These are phyloP conservation scores for Hirtodrosophila trivittata DNA, from an alignment of 2,888 invertebrate species.

Conservation along the genomic window DNA sequence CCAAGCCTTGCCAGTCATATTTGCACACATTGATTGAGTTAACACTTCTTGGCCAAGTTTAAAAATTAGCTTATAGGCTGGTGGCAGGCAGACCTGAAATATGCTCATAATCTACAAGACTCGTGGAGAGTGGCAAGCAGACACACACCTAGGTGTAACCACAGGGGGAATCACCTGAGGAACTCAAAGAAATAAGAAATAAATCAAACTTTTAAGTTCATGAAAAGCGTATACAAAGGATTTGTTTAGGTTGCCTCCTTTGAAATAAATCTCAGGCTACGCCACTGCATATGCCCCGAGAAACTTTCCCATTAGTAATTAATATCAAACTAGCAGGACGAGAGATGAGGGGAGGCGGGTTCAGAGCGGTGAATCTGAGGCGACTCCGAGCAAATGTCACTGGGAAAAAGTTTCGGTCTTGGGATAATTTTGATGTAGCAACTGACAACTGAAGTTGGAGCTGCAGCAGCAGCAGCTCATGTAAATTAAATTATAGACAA, in stretches of 20 bases:
- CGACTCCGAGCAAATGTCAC: slow-evolving; percentile 41
- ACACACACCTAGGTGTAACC: too few species aligned
- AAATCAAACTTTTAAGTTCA: slow-evolving; percentile 6
- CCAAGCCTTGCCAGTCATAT: slow-evolving; percentile 30
- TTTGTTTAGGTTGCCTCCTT: background rate
- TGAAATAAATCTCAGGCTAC: slow-evolving; percentile 8
- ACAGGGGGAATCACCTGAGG: too few species aligned
- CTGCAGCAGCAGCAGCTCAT: slow-evolving; percentile 57
- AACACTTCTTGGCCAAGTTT: slow-evolving; percentile 69
- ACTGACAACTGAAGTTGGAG: slow-evolving; percentile 20
- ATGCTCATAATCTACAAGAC: slow-evolving; percentile 50
- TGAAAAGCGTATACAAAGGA: background rate
- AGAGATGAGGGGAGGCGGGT: background rate
- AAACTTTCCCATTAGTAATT: slow-evolving; percentile 72
- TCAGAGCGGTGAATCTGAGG: slow-evolving; percentile 1
- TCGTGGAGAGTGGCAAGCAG: background rate
- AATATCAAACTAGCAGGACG: slow-evolving; percentile 43
- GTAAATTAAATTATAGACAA: slow-evolving; percentile 65
- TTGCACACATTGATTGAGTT: slow-evolving; percentile 68
- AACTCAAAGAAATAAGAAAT: too few species aligned
- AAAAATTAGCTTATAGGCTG: slow-evolving; percentile 43
- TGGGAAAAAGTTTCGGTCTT: slow-evolving; percentile 48
- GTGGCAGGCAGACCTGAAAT: slow-evolving; percentile 9
- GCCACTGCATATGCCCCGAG: slow-evolving; percentile 4
- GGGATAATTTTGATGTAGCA: slow-evolving; percentile 50